A percentile compares a stretch with the other conserved stretches of the same genome.
Evolutionary conservation across 1,140 invertebrate species (phyloP).

Genomic region (Acromyrmex echinatior): DNA sequence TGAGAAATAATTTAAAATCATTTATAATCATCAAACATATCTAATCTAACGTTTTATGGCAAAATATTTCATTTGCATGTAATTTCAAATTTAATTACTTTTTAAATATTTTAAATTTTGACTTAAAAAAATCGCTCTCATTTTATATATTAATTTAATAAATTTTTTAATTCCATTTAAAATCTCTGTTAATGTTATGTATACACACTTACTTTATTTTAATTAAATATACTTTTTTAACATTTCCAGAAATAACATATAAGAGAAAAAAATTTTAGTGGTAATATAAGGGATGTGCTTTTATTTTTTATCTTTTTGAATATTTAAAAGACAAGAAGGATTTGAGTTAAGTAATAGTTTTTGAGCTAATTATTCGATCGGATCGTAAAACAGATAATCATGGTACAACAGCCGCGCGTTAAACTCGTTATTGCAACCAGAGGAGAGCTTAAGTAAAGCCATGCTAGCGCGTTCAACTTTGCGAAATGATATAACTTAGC

Average conservation of each 20-base stretch:
- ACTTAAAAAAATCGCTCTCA: not conserved
- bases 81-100: not conserved
- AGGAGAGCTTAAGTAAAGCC: slow-evolving; percentile 42
- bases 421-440: slow-evolving; percentile 50
- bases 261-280: not conserved
- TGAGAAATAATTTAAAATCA: not conserved
- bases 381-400: slow-evolving; percentile 56
- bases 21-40: not conserved
- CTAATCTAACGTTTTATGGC: not conserved
- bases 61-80: not conserved
- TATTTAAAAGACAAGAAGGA: not conserved
- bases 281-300: not conserved
- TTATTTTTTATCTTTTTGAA: not conserved
- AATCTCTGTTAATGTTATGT: not conserved
- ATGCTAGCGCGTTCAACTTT: slow-evolving; percentile 62
- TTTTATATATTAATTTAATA: not conserved
- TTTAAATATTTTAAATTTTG: not conserved
- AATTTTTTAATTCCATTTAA: not conserved
- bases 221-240: slow-evolving; percentile 8
- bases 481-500: slow-evolving; percentile 65
- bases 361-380: slow-evolving; percentile 38
- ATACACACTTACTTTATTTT: not conserved
- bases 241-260: not conserved
- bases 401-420: slow-evolving; percentile 9
- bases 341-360: not conserved